Conservation (phyloP, 2,113 vertebrate genomes). For the Arizona elegans region DNA sequence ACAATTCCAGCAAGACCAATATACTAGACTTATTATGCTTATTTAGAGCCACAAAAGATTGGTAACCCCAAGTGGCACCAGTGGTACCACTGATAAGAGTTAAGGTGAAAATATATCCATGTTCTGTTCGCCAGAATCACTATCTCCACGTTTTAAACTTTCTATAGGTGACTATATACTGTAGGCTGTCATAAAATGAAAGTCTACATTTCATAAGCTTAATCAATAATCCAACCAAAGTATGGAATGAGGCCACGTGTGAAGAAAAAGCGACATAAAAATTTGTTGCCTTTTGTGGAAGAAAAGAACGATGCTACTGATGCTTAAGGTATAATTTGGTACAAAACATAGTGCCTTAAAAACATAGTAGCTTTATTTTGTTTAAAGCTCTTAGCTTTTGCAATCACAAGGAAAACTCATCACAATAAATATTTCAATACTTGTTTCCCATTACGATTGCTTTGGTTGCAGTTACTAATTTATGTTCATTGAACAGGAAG, state of each 20-base stretch:
- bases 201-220: neutral
- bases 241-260: neutral
- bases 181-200: neutral
- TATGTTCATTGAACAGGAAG: neutral
- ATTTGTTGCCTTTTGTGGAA: neutral
- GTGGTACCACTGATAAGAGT: neutral
- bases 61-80: neutral
- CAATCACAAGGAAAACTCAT: neutral
- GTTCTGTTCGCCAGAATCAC: neutral
- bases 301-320: neutral
- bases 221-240: neutral
- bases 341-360: neutral
- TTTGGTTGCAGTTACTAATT: neutral
- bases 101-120: neutral
- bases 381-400: neutral
- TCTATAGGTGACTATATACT: neutral
- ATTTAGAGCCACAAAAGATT: neutral
- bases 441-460: neutral
- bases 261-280: neutral
- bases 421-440: neutral
- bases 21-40: neutral
- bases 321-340: neutral
- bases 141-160: neutral
- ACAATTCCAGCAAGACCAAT: neutral
- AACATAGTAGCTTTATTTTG: neutral